phyloP scores from a whole-genome alignment of 2,797 vertebrate genomes.

The Trichosurus vulpecula region DNA sequence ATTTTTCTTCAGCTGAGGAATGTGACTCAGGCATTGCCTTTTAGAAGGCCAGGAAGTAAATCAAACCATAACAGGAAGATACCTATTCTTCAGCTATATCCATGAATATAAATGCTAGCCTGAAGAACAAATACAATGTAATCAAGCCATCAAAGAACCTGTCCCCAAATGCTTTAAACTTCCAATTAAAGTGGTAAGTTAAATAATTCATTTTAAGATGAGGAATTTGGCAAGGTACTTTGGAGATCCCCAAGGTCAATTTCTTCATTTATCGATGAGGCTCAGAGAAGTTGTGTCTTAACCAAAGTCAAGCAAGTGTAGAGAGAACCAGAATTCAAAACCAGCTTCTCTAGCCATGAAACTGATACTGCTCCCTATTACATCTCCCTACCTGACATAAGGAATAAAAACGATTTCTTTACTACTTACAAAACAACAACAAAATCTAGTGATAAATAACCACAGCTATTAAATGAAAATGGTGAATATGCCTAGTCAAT shows the following conservation, averaged over 20 bases:
- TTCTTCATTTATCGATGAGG: not conserved
- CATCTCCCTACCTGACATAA: not conserved
- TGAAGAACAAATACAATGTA: constrained; percentile 32
- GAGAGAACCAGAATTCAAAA: not conserved
- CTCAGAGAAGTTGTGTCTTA: not conserved
- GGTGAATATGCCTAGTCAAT: not conserved
- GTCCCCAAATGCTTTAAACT: not conserved
- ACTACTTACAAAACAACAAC: not conserved
- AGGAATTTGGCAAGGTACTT: not conserved
- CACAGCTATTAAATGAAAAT: not conserved
- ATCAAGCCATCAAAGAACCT: constrained; percentile 16
- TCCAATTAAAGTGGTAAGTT: not conserved
- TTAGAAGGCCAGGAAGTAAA: constrained; percentile 1
- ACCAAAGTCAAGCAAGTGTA: not conserved
- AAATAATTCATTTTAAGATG: not conserved
- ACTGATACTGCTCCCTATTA: not conserved
- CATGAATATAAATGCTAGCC: not conserved
- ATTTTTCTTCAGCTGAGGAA: not conserved
- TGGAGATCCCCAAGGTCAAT: not conserved
- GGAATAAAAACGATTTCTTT: not conserved
- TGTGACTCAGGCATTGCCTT: not conserved
- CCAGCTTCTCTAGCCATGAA: not conserved
- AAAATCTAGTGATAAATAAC: not conserved
- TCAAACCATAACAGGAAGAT: constrained; percentile 20
- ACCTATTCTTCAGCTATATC: not conserved